These are phyloP conservation scores for Cariama cristata DNA, from an alignment of 2,113 vertebrate genomes.

Conservation along the genomic window DNA sequence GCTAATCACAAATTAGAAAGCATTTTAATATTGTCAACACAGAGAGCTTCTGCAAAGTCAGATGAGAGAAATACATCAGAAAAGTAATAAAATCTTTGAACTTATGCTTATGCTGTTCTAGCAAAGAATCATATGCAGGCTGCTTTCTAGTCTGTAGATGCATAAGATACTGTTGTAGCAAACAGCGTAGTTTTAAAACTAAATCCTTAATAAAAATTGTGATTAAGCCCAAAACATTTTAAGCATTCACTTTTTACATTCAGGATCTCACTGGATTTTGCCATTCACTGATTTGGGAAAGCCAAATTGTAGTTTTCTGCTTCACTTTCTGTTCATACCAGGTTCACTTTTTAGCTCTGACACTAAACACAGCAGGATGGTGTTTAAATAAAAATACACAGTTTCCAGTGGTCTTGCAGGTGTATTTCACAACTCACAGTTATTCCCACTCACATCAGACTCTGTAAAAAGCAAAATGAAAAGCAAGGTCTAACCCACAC, in stretches of 20 bases:
- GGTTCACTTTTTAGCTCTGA: not conserved
- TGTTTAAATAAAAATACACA: not conserved
- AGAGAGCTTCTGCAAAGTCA: not conserved
- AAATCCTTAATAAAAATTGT: not conserved
- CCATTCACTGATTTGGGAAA: not conserved
- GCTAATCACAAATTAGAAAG: constrained; percentile 15
- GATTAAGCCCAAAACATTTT: not conserved
- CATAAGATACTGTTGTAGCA: not conserved
- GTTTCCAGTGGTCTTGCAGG: not conserved
- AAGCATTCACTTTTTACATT: not conserved
- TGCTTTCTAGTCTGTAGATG: not conserved
- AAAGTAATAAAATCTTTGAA: not conserved
- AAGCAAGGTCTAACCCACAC: not conserved
- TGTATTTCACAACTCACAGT: not conserved
- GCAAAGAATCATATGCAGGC: not conserved
- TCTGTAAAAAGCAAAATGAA: not conserved
- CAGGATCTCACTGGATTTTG: not conserved
- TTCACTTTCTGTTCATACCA: not conserved
- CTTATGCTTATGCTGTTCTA: not conserved
- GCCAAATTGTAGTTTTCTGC: not conserved
- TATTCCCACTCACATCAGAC: not conserved
- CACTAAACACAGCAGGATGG: not conserved
- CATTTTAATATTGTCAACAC: not conserved
- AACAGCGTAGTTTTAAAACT: not conserved
- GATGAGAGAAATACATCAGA: not conserved